These are phyloP conservation scores for Choloepus hoffmanni DNA, from an alignment of 2,113 vertebrate species.

Conservation along the genomic window DNA sequence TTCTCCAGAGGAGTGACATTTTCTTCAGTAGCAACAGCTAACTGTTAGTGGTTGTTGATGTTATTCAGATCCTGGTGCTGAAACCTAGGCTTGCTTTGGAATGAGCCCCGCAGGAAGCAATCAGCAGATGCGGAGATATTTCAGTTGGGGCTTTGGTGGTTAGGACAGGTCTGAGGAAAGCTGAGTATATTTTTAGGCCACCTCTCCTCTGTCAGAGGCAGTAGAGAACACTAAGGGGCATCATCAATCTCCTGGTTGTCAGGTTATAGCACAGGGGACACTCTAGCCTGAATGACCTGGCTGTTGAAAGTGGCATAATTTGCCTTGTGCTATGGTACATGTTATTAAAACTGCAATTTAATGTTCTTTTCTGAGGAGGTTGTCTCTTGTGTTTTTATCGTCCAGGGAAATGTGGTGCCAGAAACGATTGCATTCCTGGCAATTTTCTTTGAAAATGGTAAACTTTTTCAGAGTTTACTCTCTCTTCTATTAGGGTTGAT, in stretches of 20 bases:
- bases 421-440: constrained; percentile 63
- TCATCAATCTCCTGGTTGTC: constrained; percentile 67
- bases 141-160: constrained; percentile 50
- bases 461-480: constrained; percentile 79
- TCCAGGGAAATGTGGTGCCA: constrained; percentile 75
- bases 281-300: constrained; percentile 47
- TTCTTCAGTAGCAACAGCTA: constrained; percentile 50
- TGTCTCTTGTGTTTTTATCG: constrained; percentile 75
- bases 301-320: constrained; percentile 65
- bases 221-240: constrained; percentile 4
- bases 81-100: constrained; percentile 58
- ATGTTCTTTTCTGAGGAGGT: constrained; percentile 76
- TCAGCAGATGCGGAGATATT: constrained; percentile 28
- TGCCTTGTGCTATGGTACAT: constrained; percentile 68
- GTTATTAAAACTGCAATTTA: constrained; percentile 72
- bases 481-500: constrained; percentile 70
- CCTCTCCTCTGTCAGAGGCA: constrained; percentile 35
- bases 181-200: constrained; percentile 67
- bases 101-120: constrained; percentile 65
- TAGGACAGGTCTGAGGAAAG: constrained; percentile 51
- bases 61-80: constrained; percentile 54
- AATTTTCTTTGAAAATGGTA: constrained; percentile 81
- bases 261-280: constrained; percentile 38
- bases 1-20: constrained; percentile 58
- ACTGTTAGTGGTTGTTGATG: constrained; percentile 53